Percentiles rank a stretch among this genome's conserved stretches.
These are phyloP conservation scores for Podotricha telesiphe DNA, from an alignment of 2,888 invertebrate species.

Conservation along the genomic window DNA sequence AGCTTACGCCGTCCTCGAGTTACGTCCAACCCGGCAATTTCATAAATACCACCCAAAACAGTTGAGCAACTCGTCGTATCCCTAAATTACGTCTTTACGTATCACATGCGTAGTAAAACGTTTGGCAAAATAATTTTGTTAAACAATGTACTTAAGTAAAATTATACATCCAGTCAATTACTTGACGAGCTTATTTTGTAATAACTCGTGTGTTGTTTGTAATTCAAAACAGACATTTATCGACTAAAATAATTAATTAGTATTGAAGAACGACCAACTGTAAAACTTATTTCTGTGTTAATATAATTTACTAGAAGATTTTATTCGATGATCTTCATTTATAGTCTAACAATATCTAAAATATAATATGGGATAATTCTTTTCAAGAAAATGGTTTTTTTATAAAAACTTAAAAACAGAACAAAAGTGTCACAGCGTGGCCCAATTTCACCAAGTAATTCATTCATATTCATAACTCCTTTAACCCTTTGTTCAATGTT, in stretches of 20 bases:
- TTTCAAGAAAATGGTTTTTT: slow-evolving; percentile 5
- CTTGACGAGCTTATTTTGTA: not conserved
- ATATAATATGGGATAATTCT: not conserved
- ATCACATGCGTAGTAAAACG: slow-evolving; percentile 38
- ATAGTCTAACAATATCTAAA: not conserved
- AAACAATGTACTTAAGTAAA: slow-evolving; percentile 15
- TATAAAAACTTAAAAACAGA: slow-evolving; percentile 46
- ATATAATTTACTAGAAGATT: no score
- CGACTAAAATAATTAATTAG: not conserved
- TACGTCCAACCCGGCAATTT: slow-evolving; percentile 72
- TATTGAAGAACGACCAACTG: not conserved
- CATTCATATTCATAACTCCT: slow-evolving; percentile 79
- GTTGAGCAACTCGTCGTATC: slow-evolving; percentile 66
- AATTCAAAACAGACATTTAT: slow-evolving; percentile 10
- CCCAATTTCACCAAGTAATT: slow-evolving; percentile 72
- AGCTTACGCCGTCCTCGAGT: slow-evolving; percentile 65
- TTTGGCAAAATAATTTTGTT: slow-evolving; percentile 39
- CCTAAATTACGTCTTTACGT: slow-evolving; percentile 54
- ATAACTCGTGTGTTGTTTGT: not conserved
- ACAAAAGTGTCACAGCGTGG: slow-evolving; percentile 48
- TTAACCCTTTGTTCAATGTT: slow-evolving; percentile 73
- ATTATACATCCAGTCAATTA: slow-evolving; percentile 12
- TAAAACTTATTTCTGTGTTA: not conserved
- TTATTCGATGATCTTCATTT: no score
- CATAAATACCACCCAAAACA: slow-evolving; percentile 73